phyloP scores from a whole-genome alignment of 2,888 invertebrate species.

The Rhimphoctona megacephalus region DNA sequence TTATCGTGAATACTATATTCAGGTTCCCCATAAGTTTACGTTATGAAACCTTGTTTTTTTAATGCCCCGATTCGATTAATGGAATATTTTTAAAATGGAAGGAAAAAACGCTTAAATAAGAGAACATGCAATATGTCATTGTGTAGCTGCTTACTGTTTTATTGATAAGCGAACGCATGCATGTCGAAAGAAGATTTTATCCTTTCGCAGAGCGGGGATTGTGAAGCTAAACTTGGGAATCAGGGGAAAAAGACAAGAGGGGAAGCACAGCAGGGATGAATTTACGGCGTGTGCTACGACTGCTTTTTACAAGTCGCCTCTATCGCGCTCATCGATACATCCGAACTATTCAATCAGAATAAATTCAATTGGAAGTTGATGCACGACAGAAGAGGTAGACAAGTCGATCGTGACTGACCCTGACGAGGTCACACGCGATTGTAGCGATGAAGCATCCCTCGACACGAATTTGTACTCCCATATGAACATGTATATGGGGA shows the following conservation, averaged over 20 bases:
- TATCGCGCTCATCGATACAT: slow-evolving; percentile 18
- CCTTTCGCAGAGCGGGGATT: neutral
- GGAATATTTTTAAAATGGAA: neutral
- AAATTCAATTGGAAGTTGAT: slow-evolving; percentile 63
- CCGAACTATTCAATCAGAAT: slow-evolving; percentile 53
- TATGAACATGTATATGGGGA: neutral
- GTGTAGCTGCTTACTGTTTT: neutral
- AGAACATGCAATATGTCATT: neutral
- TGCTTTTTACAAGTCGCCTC: slow-evolving; percentile 20
- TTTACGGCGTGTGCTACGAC: slow-evolving; percentile 35
- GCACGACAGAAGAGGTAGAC: slow-evolving; percentile 36
- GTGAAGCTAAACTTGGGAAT: neutral
- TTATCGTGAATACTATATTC: neutral
- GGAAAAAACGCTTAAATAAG: too few species aligned
- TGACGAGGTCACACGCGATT: slow-evolving; percentile 61
- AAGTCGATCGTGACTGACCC: slow-evolving; percentile 66
- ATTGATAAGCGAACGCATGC: neutral
- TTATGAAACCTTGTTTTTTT: neutral
- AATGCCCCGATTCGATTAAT: neutral
- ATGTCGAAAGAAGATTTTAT: neutral
- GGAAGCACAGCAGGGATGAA: neutral
- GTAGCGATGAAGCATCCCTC: slow-evolving; percentile 22
- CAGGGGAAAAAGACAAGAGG: neutral
- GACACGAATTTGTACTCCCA: slow-evolving; percentile 9
- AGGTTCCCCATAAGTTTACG: neutral